phyloP scores from a whole-genome alignment of 2,113 vertebrate species.

The Chaetops frenatus region DNA sequence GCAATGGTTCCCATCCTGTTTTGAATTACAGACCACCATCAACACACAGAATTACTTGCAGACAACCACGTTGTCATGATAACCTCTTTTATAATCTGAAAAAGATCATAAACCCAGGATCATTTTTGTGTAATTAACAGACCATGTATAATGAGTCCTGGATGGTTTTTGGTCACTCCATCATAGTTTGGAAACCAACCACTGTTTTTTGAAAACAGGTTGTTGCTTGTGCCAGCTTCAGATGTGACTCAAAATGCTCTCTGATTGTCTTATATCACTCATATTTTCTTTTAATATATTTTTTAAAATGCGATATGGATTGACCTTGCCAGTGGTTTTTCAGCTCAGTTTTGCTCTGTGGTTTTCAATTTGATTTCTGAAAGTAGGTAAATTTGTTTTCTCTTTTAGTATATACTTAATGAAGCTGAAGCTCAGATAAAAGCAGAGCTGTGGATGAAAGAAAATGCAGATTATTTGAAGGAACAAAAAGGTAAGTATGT shows the following conservation, averaged over 20 bases:
- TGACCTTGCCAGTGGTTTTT: not conserved
- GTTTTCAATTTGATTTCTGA: slow-evolving; percentile 15
- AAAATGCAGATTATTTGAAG: slow-evolving; percentile 92
- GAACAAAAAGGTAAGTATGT: slow-evolving; percentile 86
- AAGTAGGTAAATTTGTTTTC: slow-evolving; percentile 22
- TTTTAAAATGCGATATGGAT: not conserved
- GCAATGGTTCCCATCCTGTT: slow-evolving; percentile 4
- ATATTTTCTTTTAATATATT: not conserved
- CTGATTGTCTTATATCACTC: not conserved
- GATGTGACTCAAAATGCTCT: not conserved
- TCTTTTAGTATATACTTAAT: slow-evolving; percentile 87
- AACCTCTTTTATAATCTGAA: not conserved
- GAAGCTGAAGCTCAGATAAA: slow-evolving; percentile 89
- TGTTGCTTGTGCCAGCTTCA: not conserved
- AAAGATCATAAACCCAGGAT: not conserved
- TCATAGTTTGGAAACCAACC: not conserved
- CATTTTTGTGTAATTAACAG: slow-evolving; percentile 15
- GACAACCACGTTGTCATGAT: not conserved
- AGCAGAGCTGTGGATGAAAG: slow-evolving; percentile 92
- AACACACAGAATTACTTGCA: slow-evolving; percentile 23
- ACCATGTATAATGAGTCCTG: not conserved
- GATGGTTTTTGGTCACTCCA: not conserved
- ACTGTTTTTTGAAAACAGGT: not conserved
- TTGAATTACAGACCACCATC: slow-evolving; percentile 36
- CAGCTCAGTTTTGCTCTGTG: not conserved